phyloP scores from a whole-genome alignment of 2,113 vertebrate genomes.

The Tetraodon nigroviridis region DNA sequence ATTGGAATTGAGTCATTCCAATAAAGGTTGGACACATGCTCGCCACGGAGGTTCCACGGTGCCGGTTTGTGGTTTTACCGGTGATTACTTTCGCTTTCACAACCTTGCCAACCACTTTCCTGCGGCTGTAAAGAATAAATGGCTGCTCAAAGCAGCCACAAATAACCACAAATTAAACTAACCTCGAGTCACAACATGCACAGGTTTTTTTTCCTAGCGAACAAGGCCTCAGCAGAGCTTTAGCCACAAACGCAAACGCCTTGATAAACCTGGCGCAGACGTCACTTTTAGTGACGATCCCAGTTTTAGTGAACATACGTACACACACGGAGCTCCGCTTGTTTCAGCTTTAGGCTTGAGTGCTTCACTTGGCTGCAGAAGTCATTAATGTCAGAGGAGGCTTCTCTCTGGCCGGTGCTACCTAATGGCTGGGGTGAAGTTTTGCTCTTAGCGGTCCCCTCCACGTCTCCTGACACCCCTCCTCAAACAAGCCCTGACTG shows the following conservation, averaged over 20 bases:
- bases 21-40: too few species aligned
- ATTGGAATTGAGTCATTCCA: too few species aligned
- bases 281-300: not conserved
- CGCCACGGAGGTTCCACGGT: too few species aligned
- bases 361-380: conserved; percentile 22
- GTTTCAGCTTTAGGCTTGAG: conserved; percentile 10
- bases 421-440: conserved; percentile 29
- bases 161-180: not conserved
- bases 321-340: not conserved
- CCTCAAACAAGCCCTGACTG: conserved; percentile 34
- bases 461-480: conserved; percentile 19
- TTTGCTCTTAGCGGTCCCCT: conserved; percentile 23
- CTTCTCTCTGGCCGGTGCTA: conserved; percentile 11
- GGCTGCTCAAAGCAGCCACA: not conserved
- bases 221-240: not conserved
- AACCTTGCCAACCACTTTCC: too few species aligned
- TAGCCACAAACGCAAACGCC: not conserved
- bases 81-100: too few species aligned
- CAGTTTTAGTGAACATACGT: not conserved
- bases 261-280: not conserved
- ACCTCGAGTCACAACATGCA: too few species aligned
- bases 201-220: too few species aligned
- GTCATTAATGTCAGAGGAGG: conserved; percentile 49
- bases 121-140: too few species aligned
- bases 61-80: too few species aligned